Conservation (phyloP, 2,113 vertebrate species). For the Ornithorhynchus anatinus region DNA sequence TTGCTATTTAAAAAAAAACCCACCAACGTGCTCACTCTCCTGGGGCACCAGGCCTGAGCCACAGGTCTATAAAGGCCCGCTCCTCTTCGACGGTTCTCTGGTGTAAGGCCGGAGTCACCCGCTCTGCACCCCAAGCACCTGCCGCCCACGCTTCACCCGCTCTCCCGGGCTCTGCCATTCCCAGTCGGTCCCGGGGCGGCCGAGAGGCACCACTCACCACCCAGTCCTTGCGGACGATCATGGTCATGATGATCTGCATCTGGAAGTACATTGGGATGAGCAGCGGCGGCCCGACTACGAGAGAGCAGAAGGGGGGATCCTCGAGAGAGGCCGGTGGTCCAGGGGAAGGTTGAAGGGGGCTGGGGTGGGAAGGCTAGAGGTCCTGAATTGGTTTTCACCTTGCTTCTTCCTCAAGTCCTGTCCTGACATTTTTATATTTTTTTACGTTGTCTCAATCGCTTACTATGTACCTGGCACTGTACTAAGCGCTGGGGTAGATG, state of each 20-base stretch:
- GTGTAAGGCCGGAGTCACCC: too few relatives aligned
- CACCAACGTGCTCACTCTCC: too few relatives aligned
- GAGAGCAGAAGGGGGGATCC: conserved; percentile 46
- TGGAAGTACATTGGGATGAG: conserved; percentile 91
- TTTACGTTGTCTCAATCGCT: too few relatives aligned
- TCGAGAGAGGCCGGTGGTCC: background rate
- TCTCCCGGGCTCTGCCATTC: too few relatives aligned
- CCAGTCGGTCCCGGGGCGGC: background rate
- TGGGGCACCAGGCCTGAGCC: too few relatives aligned
- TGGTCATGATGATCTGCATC: conserved; percentile 83
- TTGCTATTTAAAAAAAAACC: too few relatives aligned
- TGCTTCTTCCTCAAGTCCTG: background rate
- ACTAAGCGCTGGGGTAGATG: background rate
- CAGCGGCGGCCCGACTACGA: conserved; percentile 86
- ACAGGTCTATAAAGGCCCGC: too few relatives aligned
- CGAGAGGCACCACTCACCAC: conserved; percentile 77
- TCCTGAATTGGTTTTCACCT: background rate
- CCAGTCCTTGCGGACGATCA: conserved; percentile 84
- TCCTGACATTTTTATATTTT: background rate
- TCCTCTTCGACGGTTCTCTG: too few relatives aligned
- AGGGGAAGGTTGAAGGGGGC: background rate
- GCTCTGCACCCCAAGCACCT: too few relatives aligned
- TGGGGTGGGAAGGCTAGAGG: background rate
- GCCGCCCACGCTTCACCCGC: too few relatives aligned
- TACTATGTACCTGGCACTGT: background rate